Evolutionary conservation across 2,888 invertebrate species (phyloP).

Genomic region (Hypsopygia costalis): DNA sequence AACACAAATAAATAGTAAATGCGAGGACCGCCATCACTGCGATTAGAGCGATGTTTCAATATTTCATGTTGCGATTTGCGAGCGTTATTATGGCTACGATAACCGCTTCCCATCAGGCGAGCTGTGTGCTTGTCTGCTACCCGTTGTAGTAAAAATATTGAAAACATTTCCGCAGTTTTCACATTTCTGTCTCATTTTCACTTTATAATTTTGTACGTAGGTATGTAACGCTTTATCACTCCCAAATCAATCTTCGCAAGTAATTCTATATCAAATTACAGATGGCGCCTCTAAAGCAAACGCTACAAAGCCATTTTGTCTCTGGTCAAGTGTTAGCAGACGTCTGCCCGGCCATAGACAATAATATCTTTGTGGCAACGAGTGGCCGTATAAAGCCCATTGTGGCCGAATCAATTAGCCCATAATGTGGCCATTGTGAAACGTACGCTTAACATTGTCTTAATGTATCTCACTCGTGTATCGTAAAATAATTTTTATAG

Average conservation of each 20-base stretch:
- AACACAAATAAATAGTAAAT: too few species aligned
- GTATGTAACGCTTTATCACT: constrained; percentile 1
- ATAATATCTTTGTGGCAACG: constrained; percentile 68
- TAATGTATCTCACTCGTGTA: constrained; percentile 71
- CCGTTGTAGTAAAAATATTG: too few species aligned
- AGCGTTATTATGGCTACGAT: too few species aligned
- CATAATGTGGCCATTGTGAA: constrained; percentile 76
- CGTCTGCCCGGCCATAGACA: constrained; percentile 71
- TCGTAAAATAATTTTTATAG: constrained; percentile 76
- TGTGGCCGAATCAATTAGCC: constrained; percentile 76
- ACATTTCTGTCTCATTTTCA: too few species aligned
- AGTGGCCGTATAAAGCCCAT: constrained; percentile 64
- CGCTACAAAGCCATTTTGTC: constrained; percentile 78
- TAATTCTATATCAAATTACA: constrained; percentile 59
- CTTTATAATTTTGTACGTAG: too few species aligned
- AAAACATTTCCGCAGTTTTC: too few species aligned
- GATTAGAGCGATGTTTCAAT: too few species aligned
- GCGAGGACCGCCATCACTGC: too few species aligned
- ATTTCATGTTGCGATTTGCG: too few species aligned
- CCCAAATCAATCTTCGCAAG: constrained; percentile 30
- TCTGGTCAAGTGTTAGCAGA: constrained; percentile 77
- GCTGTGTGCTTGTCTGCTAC: too few species aligned
- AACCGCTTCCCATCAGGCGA: too few species aligned
- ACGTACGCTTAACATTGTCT: constrained; percentile 70
- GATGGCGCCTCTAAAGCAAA: constrained; percentile 70